A percentile compares a stretch with the other conserved stretches of the same genome.
Conservation (phyloP, 2,888 invertebrate genomes). For the Phortica okadai region DNA sequence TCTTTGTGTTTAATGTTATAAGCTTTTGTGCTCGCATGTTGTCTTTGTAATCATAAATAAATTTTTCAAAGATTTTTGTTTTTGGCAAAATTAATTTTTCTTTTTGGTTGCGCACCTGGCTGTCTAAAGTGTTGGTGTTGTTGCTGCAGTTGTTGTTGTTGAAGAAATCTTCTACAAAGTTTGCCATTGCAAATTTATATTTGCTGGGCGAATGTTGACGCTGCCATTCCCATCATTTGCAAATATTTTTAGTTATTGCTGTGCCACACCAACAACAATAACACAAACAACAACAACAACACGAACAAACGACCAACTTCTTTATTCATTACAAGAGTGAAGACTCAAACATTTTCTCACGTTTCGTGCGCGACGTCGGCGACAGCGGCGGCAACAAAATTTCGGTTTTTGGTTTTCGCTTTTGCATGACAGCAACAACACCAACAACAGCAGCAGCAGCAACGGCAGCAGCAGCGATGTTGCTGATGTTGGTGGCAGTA, state of each 20-base stretch:
- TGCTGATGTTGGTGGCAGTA: slow-evolving; percentile 28
- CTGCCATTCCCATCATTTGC: slow-evolving; percentile 71
- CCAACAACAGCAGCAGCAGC: slow-evolving; percentile 31
- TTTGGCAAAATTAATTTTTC: too few relatives aligned
- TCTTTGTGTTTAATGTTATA: too few relatives aligned
- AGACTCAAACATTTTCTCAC: slow-evolving; percentile 69
- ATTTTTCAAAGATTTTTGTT: too few relatives aligned
- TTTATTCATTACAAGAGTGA: slow-evolving; percentile 20
- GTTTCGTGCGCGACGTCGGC: slow-evolving; percentile 55
- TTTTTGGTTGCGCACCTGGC: too few relatives aligned
- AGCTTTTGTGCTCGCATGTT: too few relatives aligned
- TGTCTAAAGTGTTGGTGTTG: neutral
- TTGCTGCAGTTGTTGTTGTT: slow-evolving; percentile 47
- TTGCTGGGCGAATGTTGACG: slow-evolving; percentile 24
- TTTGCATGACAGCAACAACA: slow-evolving; percentile 15
- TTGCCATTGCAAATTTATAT: neutral
- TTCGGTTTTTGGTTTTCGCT: slow-evolving; percentile 50
- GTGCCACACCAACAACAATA: neutral
- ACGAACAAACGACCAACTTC: neutral
- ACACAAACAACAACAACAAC: slow-evolving; percentile 37
- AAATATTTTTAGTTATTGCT: slow-evolving; percentile 56
- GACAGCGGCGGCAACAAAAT: slow-evolving; percentile 49
- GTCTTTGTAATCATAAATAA: too few relatives aligned
- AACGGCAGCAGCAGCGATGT: slow-evolving; percentile 29
- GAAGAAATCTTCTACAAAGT: slow-evolving; percentile 45